Evolutionary conservation across 2,797 vertebrate genomes (phyloP).

Genomic region (Microtus obscurus): DNA sequence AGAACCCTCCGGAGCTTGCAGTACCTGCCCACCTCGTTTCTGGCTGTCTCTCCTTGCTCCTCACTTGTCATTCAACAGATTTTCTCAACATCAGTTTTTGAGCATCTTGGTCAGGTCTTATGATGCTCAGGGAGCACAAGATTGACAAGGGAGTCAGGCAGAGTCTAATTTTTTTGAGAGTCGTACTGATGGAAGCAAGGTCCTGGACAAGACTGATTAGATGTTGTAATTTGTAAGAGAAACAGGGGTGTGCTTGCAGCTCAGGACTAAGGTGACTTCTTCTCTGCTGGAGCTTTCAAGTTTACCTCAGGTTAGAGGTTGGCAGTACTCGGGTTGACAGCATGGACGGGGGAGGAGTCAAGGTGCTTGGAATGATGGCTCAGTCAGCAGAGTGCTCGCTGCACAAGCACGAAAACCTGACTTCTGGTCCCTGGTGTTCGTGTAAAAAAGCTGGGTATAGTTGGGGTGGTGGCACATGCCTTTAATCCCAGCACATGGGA

Average conservation of each 20-base stretch:
- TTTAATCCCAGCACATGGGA: no score
- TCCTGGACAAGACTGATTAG: background rate
- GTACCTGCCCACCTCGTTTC: fast-evolving
- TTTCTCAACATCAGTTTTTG: background rate
- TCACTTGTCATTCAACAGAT: background rate
- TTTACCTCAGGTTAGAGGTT: background rate
- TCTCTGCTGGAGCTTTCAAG: background rate
- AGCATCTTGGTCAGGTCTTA: background rate
- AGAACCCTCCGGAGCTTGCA: no score
- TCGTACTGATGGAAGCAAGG: no score
- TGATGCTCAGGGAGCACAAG: background rate
- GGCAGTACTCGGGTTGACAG: background rate
- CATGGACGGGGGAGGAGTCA: background rate
- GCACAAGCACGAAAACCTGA: background rate
- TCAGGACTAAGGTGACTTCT: background rate
- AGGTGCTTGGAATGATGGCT: background rate
- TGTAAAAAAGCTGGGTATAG: background rate
- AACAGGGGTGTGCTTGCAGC: background rate
- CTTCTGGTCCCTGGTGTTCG: background rate
- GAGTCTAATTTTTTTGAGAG: background rate
- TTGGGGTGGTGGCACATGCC: background rate
- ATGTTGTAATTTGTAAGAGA: background rate
- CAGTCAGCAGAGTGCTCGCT: background rate
- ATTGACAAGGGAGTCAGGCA: background rate
- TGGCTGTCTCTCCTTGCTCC: background rate